Base-by-base conservation (phyloP, 2,113 vertebrate species). In the Urocolius indicus region DNA sequence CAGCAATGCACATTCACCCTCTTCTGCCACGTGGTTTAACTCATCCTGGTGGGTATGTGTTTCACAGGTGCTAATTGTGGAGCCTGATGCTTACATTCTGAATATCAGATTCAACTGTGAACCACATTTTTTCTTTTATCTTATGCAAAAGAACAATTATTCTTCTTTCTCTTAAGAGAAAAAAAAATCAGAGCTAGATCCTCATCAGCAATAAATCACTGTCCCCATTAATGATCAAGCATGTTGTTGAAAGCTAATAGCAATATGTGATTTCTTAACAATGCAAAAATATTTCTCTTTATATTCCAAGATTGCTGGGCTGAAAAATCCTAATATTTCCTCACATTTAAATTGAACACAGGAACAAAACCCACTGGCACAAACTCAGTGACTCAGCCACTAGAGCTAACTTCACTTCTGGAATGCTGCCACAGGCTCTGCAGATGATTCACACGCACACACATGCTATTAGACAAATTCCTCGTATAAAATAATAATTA, bases 401-500 rank as follows among this genome's bases (percentile, higher is more conserved):
- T 71, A 49, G 59, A 73, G 74, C 46, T 45, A 69, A 54, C 38
- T 75, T 52, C 49, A 38, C 62, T 93, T 41, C 85, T 87, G 68
- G 75, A 80, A 94, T 29, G 55, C 68, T 71, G 87, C 75, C 94
- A 74, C 55, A n/a, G 82, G 30, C 57, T 88, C 93, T 65, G 68
- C 54, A 67, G 43, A 86, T 88, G 65, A 96, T 74, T 91, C 87
- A 89, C 86, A 52, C 1, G 2, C 7, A 3, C 69, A 68, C 71
- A 71, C 59, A 87, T 14, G 48, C 72, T 49, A 86, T 4, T 41
- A 91, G 79, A 34, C 82, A 92, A 88, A 45, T 65, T 76, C 48
- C 43, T 87, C 69, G 41, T 41, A 62, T 27, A 89, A 92, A 96
- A 93, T 41, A 96, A 80, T 71, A 92, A 92, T 84, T 81, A 94